Evolutionary conservation across 2,113 vertebrate genomes (phyloP), one percentile per base, ranked within the genome.

Genomic region (Setophaga kirtlandii): DNA sequence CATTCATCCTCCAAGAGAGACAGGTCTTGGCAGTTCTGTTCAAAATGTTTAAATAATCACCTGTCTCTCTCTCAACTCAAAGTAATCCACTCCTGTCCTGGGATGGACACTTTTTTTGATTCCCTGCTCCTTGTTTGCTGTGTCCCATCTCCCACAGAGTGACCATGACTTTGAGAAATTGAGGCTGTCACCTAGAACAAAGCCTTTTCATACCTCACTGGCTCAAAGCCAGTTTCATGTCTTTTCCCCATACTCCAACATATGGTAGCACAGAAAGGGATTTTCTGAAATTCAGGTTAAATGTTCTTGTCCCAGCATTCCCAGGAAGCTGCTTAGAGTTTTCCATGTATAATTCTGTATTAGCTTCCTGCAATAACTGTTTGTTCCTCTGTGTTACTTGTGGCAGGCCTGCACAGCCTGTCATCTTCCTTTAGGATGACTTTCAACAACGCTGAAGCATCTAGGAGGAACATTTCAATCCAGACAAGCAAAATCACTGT

Each of bases 401-500:
- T 37, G 41, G 69, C 56, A 89, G 81, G 60, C 22, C 56, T 84
- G 65, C 81, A 68, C 18, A 92, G 25, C 73, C 53, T 65, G 44
- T 71, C 49, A 5, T 71, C 79, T 89, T 90, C 79, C 68, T 96
- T 81, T 64, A 88, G 73, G 44, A 95, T 30, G 58, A 59, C 69
- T 90, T 95, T 91, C 74, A 78, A 64, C 56, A 75, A 78, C 5
- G 4, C 42, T 84, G 60, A 87, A 93, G 41, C 44, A 68, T 90
- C 76, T 89, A 5, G 33, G 69, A 90, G 64, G 76, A 83, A 75
- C 11, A 3, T 59, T 89, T 46, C 56, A 78, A 88, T 81, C 88
- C 90, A 94, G 86, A 90, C 73, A 82, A 91, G 60, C 64, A 58
- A 75, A 90, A 81, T 84, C 69, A 53, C 62, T 89, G 69, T 75